These are phyloP conservation scores for Beroe forskalii DNA, from an alignment of 37 sponge, comb jelly and placozoan genomes.

Conservation along the genomic window DNA sequence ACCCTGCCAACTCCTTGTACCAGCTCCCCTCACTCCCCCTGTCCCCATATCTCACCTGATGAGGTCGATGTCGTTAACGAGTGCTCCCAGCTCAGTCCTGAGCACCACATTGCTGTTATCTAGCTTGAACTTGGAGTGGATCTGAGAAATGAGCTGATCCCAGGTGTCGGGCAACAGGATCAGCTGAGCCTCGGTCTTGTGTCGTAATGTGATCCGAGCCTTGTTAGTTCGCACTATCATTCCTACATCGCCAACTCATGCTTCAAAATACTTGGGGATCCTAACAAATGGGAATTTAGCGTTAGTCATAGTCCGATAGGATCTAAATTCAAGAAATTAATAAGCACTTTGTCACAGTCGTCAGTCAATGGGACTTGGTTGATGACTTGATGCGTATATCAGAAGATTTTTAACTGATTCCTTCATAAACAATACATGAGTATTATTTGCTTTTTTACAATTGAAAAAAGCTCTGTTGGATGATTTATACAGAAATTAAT, in stretches of 20 bases:
- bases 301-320: too few relatives aligned
- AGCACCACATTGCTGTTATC: background rate
- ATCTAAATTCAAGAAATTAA: too few relatives aligned
- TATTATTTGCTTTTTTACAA: too few relatives aligned
- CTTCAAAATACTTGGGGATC: too few relatives aligned
- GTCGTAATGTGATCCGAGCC: background rate
- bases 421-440: too few relatives aligned
- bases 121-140: background rate
- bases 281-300: too few relatives aligned
- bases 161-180: conserved; percentile 6
- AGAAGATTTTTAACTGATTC: too few relatives aligned
- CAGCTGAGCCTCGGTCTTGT: conserved; percentile 14
- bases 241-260: background rate
- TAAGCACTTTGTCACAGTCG: too few relatives aligned
- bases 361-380: too few relatives aligned
- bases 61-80: background rate
- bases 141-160: background rate
- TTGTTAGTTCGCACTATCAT: background rate
- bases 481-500: too few relatives aligned
- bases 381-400: too few relatives aligned
- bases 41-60: conserved; percentile 4
- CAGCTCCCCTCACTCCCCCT: background rate
- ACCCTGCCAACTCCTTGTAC: background rate
- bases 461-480: too few relatives aligned
- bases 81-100: background rate